Conservation (phyloP, 2,888 invertebrate species). For the Coleophora flavipennella region DNA sequence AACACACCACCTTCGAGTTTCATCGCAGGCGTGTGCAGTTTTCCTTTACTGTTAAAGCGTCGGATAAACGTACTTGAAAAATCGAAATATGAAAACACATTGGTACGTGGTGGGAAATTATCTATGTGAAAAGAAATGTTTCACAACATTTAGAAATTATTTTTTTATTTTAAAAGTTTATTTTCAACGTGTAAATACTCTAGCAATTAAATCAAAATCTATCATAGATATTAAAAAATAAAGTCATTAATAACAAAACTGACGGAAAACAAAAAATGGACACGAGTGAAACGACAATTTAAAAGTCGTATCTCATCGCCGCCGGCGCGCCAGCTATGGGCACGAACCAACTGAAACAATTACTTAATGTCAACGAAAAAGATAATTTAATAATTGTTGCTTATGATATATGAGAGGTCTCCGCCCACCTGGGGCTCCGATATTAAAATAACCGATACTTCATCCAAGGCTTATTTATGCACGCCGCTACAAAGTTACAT, state of each 20-base stretch:
- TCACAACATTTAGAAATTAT: no score
- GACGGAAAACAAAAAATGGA: slow-evolving; percentile 33
- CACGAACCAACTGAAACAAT: slow-evolving; percentile 55
- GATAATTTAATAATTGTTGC: slow-evolving; percentile 71
- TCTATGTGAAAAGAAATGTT: no score
- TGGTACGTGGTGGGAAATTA: no score
- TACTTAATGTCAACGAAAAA: slow-evolving; percentile 72
- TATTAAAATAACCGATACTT: slow-evolving; percentile 66
- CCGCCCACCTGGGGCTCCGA: slow-evolving; percentile 60
- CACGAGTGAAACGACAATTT: slow-evolving; percentile 41
- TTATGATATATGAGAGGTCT: slow-evolving; percentile 61
- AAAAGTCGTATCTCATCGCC: slow-evolving; percentile 47
- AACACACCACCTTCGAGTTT: no score
- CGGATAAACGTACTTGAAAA: no score
- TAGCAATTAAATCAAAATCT: no score
- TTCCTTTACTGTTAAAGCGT: no score
- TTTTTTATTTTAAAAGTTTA: no score
- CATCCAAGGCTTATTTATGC: slow-evolving; percentile 60
- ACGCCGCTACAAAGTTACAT: slow-evolving; percentile 58
- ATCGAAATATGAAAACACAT: no score
- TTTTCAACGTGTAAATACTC: no score
- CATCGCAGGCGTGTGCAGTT: no score
- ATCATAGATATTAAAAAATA: no score
- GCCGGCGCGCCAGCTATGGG: slow-evolving; percentile 45
- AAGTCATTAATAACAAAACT: slow-evolving; percentile 22